A percentile compares a stretch with the other conserved stretches of the same genome.
These are phyloP conservation scores for Selene dorsalis DNA, from an alignment of 2,797 vertebrate genomes.

Conservation along the genomic window DNA sequence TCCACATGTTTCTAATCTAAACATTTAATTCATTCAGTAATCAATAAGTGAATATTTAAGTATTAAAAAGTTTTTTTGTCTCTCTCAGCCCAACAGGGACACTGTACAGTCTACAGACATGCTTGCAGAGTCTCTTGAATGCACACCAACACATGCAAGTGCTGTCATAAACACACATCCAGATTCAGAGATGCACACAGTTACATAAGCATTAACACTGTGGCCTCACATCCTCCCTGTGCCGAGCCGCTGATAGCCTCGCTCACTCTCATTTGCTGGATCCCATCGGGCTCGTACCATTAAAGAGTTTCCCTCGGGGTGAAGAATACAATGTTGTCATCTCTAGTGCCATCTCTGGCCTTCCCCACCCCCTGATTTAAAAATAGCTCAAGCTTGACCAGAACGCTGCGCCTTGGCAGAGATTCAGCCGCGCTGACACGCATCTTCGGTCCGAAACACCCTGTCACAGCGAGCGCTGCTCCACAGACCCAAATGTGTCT, in stretches of 20 bases:
- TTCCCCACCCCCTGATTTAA: slow-evolving; percentile 62
- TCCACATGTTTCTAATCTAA: not conserved
- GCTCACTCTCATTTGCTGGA: slow-evolving; percentile 60
- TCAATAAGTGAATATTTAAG: not conserved
- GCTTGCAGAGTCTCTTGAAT: slow-evolving; percentile 19
- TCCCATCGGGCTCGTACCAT: slow-evolving; percentile 64
- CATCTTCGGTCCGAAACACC: slow-evolving; percentile 40
- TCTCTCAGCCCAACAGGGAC: not conserved
- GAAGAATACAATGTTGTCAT: slow-evolving; percentile 76
- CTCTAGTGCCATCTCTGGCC: slow-evolving; percentile 72
- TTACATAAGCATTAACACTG: slow-evolving; percentile 73
- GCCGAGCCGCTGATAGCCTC: slow-evolving; percentile 59
- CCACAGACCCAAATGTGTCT: slow-evolving; percentile 73
- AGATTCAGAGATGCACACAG: slow-evolving; percentile 34
- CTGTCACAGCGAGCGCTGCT: slow-evolving; percentile 63
- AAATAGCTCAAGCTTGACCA: slow-evolving; percentile 75
- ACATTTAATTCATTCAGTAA: slow-evolving; percentile 6
- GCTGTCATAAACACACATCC: slow-evolving; percentile 49
- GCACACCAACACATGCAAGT: slow-evolving; percentile 36
- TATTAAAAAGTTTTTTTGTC: not conserved
- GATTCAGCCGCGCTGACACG: slow-evolving; percentile 58
- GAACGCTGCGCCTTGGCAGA: slow-evolving; percentile 57
- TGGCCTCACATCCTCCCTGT: slow-evolving; percentile 51
- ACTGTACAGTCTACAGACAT: slow-evolving; percentile 11
- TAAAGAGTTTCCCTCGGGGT: slow-evolving; percentile 72